A percentile compares a stretch with the other conserved stretches of the same genome.
Evolutionary conservation across 1,140 invertebrate genomes (phyloP).

Genomic region (Apis florea): DNA sequence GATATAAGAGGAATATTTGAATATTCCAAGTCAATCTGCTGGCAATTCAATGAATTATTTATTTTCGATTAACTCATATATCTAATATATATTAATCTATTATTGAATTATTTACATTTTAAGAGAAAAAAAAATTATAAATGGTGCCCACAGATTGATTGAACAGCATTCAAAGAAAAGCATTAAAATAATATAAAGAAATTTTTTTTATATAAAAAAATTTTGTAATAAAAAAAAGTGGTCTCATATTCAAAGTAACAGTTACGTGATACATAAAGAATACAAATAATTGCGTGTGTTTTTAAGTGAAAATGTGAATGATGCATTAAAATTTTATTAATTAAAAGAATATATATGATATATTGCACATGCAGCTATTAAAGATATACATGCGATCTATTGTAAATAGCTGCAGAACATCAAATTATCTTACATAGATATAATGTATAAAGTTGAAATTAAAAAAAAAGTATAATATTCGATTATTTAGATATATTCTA

Average conservation of each 20-base stretch:
- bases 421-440: conserved; percentile 35
- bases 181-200: conserved; percentile 34
- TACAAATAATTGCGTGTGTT: conserved; percentile 41
- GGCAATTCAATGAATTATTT: conserved; percentile 61
- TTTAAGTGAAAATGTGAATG: conserved; percentile 30
- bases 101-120: conserved; percentile 57
- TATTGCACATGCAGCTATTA: conserved; percentile 40
- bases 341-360: conserved; percentile 31
- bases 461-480: not conserved
- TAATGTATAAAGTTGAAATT: not conserved
- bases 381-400: conserved; percentile 14
- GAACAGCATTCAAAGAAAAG: conserved; percentile 1
- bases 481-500: not conserved
- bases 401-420: conserved; percentile 21
- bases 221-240: conserved; percentile 32
- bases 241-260: conserved; percentile 36
- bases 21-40: conserved; percentile 66
- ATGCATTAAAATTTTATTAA: conserved; percentile 42
- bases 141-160: conserved; percentile 50
- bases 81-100: conserved; percentile 52
- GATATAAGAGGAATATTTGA: conserved; percentile 48
- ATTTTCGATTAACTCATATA: conserved; percentile 61
- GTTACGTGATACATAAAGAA: conserved; percentile 47
- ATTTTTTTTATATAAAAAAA: conserved; percentile 33
- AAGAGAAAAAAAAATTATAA: conserved; percentile 35